phyloP scores from a whole-genome alignment of 2,113 vertebrate species.

The Apaloderma vittatum region DNA sequence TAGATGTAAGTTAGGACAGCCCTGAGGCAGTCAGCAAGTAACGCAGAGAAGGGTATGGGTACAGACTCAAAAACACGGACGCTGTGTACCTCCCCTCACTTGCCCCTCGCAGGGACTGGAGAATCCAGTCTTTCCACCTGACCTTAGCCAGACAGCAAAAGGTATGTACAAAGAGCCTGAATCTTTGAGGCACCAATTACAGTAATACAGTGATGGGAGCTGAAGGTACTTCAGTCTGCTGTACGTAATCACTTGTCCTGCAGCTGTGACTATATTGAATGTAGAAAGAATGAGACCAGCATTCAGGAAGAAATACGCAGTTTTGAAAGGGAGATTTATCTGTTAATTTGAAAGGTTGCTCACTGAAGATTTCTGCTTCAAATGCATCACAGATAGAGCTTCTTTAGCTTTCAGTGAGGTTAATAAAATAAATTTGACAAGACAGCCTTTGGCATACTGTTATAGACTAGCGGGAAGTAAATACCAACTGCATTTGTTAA shows the following conservation, averaged over 20 bases:
- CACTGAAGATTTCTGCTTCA: not conserved
- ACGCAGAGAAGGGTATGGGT: not conserved
- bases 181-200: not conserved
- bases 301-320: not conserved
- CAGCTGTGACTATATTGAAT: not conserved
- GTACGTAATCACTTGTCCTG: not conserved
- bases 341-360: not conserved
- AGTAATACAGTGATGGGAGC: not conserved
- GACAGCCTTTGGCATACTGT: not conserved
- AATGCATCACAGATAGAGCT: not conserved
- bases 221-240: not conserved
- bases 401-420: not conserved
- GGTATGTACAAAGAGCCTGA: not conserved
- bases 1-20: not conserved
- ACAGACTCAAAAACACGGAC: fast-evolving
- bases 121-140: not conserved
- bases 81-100: not conserved
- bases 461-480: not conserved
- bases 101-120: not conserved
- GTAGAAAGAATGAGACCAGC: not conserved
- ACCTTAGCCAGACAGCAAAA: not conserved
- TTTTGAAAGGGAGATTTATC: not conserved
- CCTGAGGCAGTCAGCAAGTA: not conserved
- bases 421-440: not conserved
- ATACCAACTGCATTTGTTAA: not conserved